These are phyloP conservation scores for Anthoptus insignis DNA, from an alignment of 2,888 invertebrate genomes.

Conservation along the genomic window DNA sequence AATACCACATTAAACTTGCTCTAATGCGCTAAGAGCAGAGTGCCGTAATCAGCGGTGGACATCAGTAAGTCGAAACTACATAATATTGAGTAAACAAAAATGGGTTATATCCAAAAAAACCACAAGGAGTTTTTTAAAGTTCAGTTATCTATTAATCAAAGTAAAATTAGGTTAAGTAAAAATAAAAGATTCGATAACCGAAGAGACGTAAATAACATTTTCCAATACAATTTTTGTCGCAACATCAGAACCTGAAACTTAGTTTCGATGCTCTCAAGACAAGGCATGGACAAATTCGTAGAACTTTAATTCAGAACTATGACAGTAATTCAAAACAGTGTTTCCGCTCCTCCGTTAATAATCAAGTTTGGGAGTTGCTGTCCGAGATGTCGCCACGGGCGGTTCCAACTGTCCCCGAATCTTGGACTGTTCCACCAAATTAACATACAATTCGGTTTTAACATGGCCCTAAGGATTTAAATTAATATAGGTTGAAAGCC, in stretches of 20 bases:
- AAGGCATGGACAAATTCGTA: constrained; percentile 43
- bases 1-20: too few species aligned
- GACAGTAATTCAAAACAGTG: constrained; percentile 58
- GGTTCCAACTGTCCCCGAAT: constrained; percentile 68
- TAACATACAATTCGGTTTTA: constrained; percentile 71
- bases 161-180: too few species aligned
- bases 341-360: constrained; percentile 60
- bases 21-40: too few species aligned
- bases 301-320: constrained; percentile 51
- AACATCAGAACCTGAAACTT: constrained; percentile 26
- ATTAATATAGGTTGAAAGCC: too few species aligned
- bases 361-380: constrained; percentile 74
- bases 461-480: constrained; percentile 26
- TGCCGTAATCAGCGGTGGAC: too few species aligned
- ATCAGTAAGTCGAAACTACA: too few species aligned
- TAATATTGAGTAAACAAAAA: too few species aligned
- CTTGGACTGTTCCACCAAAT: constrained; percentile 64
- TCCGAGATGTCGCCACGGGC: constrained; percentile 74
- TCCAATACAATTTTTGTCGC: neutral
- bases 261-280: constrained; percentile 33
- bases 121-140: too few species aligned
- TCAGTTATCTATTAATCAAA: too few species aligned
- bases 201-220: neutral
- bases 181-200: too few species aligned
- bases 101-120: too few species aligned